Evolutionary conservation across 2,797 vertebrate species (phyloP).

Genomic region (Bryconaethiops microstoma): DNA sequence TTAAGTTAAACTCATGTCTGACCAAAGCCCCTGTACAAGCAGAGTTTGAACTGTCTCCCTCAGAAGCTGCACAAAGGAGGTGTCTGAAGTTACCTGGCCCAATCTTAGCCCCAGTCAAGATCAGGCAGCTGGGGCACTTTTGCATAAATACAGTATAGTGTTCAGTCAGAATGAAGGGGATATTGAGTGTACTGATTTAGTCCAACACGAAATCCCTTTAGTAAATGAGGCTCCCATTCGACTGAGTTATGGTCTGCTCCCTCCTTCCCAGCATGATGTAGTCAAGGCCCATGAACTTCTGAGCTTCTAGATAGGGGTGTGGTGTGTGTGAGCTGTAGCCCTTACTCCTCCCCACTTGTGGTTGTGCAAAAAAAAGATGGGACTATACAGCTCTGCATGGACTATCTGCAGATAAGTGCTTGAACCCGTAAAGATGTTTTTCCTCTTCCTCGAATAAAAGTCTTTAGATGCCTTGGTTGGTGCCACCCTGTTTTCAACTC

Average conservation of each 20-base stretch:
- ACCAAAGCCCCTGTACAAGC: too few species aligned
- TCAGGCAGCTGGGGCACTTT: background rate
- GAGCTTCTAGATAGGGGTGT: background rate
- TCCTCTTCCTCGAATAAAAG: background rate
- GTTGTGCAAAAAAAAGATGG: background rate
- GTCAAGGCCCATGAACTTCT: background rate
- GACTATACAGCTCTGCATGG: background rate
- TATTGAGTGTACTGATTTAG: conserved; percentile 13
- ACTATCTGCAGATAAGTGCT: background rate
- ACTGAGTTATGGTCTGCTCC: background rate
- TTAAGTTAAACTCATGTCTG: too few species aligned
- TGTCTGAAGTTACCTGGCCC: too few species aligned
- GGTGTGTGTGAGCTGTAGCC: background rate
- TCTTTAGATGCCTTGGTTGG: background rate
- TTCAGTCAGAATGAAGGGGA: conserved; percentile 21
- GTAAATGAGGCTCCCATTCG: conserved; percentile 7
- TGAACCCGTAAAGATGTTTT: background rate
- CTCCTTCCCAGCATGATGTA: conserved; percentile 1
- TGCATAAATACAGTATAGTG: conserved; percentile 6
- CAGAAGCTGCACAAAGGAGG: too few species aligned
- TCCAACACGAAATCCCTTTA: background rate
- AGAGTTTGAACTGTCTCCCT: too few species aligned
- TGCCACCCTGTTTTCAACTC: background rate
- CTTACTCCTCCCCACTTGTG: background rate
- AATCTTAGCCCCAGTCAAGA: background rate